Base-by-base conservation (phyloP, 2,888 invertebrate species). In the Papilio protenor region DNA sequence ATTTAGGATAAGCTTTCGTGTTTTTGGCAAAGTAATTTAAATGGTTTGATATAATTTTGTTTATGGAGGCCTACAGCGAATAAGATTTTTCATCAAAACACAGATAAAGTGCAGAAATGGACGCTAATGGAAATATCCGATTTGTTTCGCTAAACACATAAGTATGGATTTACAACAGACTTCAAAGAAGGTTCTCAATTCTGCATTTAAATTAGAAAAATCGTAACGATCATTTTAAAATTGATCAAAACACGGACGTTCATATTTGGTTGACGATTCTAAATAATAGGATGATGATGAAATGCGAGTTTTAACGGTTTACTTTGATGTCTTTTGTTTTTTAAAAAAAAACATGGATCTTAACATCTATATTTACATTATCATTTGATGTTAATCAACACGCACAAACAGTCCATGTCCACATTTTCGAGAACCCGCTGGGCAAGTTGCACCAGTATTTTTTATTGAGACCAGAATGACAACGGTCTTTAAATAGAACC, bases 1-100 rank as follows among this genome's bases (percentile, higher is more conserved):
- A 47, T 52, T 66, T 64, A 52, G 33, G 61, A 52, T 71, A 71
- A 40, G n/a, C 40, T n/a, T 66, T 40, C 23, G 40, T n/a, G 33
- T 76, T 64, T 49, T 70, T 23, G 47, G 47, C 47, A n/a, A 71
- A 59, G 23, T 59, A 55, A 75, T 70, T 33, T 52, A 27, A 33
- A 61, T 23, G 27, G 21, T 76, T 70, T 71, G 76, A 76, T 76
- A 76, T 71, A 61, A 16, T 14, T 61, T 71, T 59, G 33, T 71
- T 76, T 76, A 76, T 52, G 47, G 49, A 10, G 12, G 23, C 59
- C 61, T 61, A 49, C 59, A 21, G 12, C 45, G 12, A 33, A 76
- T 71, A n/a, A 70, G 1, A 70, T 70, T 70, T 70, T 47, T 14
- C 12, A 47, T 12, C 27, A 47, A 27, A 70, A 76, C 33, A 2